A percentile compares a stretch with the other conserved stretches of the same genome.
Evolutionary conservation across 2,888 invertebrate genomes (phyloP).

Genomic region (Drosophila suboccidentalis): DNA sequence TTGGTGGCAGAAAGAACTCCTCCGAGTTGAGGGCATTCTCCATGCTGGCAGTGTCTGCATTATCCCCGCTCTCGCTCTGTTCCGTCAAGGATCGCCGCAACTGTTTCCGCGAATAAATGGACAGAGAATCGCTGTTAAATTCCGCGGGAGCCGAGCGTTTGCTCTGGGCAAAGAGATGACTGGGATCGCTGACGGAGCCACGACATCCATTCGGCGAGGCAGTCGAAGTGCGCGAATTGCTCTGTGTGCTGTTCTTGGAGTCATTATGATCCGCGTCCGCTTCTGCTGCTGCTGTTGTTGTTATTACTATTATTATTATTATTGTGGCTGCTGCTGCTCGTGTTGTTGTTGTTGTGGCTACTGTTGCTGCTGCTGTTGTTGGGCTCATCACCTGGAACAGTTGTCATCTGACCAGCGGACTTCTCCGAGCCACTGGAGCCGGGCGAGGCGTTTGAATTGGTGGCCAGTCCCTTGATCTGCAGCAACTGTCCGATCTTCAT

Average conservation of each 20-base stretch:
- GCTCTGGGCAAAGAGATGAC: constrained; percentile 47
- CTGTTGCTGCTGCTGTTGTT: constrained; percentile 43
- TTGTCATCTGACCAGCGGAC: constrained; percentile 70
- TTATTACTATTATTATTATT: no score
- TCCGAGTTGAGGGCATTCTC: constrained; percentile 83
- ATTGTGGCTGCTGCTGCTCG: constrained; percentile 28
- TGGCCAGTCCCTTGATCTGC: constrained; percentile 86
- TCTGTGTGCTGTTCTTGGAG: constrained; percentile 47
- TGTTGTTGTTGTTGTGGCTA: constrained; percentile 44
- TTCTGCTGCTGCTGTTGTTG: constrained; percentile 45
- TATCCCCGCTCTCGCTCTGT: constrained; percentile 67
- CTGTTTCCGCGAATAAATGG: constrained; percentile 84
- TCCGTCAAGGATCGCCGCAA: constrained; percentile 78
- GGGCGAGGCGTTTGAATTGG: constrained; percentile 78
- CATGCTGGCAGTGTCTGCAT: constrained; percentile 78
- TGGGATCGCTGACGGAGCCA: constrained; percentile 31
- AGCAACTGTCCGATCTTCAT: constrained; percentile 86
- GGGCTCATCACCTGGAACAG: constrained; percentile 53
- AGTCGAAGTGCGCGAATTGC: constrained; percentile 65
- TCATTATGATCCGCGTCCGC: constrained; percentile 55
- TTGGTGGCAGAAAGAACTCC: constrained; percentile 84
- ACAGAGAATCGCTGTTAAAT: constrained; percentile 81
- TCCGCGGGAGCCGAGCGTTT: constrained; percentile 82
- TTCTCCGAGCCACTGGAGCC: constrained; percentile 78
- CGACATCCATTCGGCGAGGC: constrained; percentile 64